Conservation (phyloP, 1,140 invertebrate species). For the Musca vetustissima region DNA sequence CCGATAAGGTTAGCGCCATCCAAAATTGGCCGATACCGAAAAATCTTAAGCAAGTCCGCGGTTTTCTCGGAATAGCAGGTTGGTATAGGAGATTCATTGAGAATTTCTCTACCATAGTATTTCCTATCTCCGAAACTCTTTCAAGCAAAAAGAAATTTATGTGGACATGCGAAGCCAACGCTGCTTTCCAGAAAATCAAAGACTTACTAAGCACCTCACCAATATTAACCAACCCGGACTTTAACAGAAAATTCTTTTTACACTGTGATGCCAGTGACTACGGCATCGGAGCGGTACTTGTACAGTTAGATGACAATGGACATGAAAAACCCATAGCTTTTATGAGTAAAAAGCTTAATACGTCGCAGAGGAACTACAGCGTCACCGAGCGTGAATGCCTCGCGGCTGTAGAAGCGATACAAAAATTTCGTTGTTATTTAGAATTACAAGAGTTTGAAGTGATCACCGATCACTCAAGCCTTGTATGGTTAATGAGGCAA, state of each 20-base stretch:
- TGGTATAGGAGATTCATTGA: neutral
- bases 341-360: constrained; percentile 28
- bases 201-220: constrained; percentile 25
- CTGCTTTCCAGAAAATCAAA: neutral
- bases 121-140: neutral
- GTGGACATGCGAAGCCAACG: neutral
- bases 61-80: neutral
- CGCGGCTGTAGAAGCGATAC: constrained; percentile 22
- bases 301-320: constrained; percentile 25
- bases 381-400: constrained; percentile 27
- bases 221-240: constrained; percentile 31
- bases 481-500: constrained; percentile 45
- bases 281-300: constrained; percentile 32
- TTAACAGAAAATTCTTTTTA: constrained; percentile 27
- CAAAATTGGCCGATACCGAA: neutral
- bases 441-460: constrained; percentile 52
- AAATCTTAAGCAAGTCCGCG: neutral
- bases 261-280: constrained; percentile 34
- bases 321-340: constrained; percentile 26
- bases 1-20: neutral
- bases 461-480: constrained; percentile 40
- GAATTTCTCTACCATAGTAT: constrained; percentile 2
- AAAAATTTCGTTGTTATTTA: constrained; percentile 55
- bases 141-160: neutral
- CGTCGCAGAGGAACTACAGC: constrained; percentile 23